Evolutionary conservation across 2,888 invertebrate genomes (phyloP).

Genomic region (Petrolisthes cinctipes): DNA sequence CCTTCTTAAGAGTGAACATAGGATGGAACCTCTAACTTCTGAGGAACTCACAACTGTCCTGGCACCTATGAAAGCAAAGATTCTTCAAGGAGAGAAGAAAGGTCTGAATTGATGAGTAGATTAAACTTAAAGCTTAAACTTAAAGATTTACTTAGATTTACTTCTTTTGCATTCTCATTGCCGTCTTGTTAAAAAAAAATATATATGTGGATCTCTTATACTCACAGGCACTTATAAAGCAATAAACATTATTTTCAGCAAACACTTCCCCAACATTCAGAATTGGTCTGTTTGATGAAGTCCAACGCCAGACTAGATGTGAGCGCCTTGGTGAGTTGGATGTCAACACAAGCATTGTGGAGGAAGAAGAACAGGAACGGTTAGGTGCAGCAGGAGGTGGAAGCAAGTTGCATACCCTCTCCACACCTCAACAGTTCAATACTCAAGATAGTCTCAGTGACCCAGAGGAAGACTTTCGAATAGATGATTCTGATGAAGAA

Average conservation of each 20-base stretch:
- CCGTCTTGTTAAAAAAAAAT: too few relatives aligned
- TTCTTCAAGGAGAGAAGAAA: constrained; percentile 12
- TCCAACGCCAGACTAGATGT: background rate
- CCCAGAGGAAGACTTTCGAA: constrained; percentile 38
- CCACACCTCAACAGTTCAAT: background rate
- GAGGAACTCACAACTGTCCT: constrained; percentile 48
- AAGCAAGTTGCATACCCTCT: background rate
- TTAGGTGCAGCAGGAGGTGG: constrained; percentile 1
- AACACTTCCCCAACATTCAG: background rate
- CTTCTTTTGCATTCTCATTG: too few relatives aligned
- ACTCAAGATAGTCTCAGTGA: background rate
- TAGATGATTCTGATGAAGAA: constrained; percentile 46
- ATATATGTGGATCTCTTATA: too few relatives aligned
- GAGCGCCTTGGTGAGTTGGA: constrained; percentile 35
- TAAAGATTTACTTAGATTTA: too few relatives aligned
- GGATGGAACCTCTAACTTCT: constrained; percentile 20
- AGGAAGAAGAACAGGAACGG: constrained; percentile 5
- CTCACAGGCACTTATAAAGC: too few relatives aligned
- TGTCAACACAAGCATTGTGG: constrained; percentile 3
- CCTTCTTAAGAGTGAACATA: constrained; percentile 37
- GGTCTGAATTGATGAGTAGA: background rate
- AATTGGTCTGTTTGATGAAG: constrained; percentile 30
- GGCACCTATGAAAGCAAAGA: constrained; percentile 43
- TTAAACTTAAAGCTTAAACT: background rate
- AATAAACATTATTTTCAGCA: constrained; percentile 12